phyloP scores from a whole-genome alignment of 2,797 vertebrate species.

The Chiroxiphia lanceolata region DNA sequence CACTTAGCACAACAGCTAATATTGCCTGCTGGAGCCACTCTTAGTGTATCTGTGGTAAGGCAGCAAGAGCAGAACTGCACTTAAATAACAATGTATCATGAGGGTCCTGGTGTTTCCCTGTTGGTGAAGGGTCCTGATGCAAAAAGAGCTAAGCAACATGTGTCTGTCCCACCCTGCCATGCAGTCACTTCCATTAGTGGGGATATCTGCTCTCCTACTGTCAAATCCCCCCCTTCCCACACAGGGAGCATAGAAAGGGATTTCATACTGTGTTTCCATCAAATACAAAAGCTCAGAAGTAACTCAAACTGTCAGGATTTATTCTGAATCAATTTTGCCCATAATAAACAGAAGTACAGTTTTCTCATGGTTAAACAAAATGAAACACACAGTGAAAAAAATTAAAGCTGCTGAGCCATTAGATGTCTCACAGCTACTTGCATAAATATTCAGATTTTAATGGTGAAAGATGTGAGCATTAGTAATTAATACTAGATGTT shows the following conservation, averaged over 20 bases:
- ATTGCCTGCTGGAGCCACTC: background rate
- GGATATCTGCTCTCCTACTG: background rate
- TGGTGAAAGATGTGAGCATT: conserved; percentile 26
- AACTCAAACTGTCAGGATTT: conserved; percentile 46
- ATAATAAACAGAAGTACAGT: conserved; percentile 13
- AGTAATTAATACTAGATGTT: conserved; percentile 69
- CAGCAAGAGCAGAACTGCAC: background rate
- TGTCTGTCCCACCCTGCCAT: background rate
- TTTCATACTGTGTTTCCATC: background rate
- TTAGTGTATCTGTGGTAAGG: background rate
- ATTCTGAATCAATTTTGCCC: conserved; percentile 43
- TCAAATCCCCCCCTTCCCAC: background rate
- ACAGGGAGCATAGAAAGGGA: background rate
- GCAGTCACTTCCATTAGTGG: background rate
- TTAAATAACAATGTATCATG: background rate
- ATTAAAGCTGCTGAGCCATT: conserved; percentile 53
- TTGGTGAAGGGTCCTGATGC: background rate
- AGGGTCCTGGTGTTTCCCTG: background rate
- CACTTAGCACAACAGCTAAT: background rate
- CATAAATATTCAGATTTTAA: conserved; percentile 57
- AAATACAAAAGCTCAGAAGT: conserved; percentile 18
- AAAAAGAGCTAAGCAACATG: background rate
- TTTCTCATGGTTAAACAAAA: conserved; percentile 48
- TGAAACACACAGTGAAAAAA: conserved; percentile 39
- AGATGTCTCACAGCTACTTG: conserved; percentile 50